A percentile compares a stretch with the other conserved stretches of the same genome.
phyloP scores from a whole-genome alignment of 2,797 vertebrate species.

The Petrocephalus schoutedeni region DNA sequence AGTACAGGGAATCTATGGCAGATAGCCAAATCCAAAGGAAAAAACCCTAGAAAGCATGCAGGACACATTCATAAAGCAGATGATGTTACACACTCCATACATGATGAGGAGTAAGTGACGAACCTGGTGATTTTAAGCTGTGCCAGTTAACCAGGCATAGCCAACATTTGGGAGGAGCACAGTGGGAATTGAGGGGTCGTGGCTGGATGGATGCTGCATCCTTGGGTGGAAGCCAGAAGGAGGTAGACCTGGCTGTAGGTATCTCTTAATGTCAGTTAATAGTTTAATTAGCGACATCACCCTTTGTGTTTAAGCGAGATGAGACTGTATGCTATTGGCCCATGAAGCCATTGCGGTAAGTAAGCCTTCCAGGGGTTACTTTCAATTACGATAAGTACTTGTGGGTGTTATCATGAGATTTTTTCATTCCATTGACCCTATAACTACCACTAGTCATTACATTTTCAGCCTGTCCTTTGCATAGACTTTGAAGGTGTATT shows the following conservation, averaged over 20 bases:
- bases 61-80: neutral
- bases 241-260: neutral
- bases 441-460: neutral
- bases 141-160: neutral
- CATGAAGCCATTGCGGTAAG: neutral
- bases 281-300: neutral
- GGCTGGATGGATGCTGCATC: neutral
- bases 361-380: neutral
- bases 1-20: neutral
- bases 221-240: neutral
- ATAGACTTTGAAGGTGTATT: neutral
- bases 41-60: neutral
- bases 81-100: neutral
- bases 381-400: neutral
- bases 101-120: neutral
- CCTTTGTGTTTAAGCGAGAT: neutral
- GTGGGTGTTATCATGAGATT: neutral
- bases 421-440: neutral
- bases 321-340: neutral
- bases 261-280: slow-evolving; percentile 7
- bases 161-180: neutral
- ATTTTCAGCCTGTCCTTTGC: neutral
- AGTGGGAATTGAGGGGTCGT: neutral
- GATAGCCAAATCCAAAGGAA: neutral
- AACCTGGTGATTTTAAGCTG: neutral